Percentiles rank a stretch among this genome's conserved stretches.
Evolutionary conservation across 2,113 vertebrate species (phyloP).

Genomic region (Ovibos moschatus): DNA sequence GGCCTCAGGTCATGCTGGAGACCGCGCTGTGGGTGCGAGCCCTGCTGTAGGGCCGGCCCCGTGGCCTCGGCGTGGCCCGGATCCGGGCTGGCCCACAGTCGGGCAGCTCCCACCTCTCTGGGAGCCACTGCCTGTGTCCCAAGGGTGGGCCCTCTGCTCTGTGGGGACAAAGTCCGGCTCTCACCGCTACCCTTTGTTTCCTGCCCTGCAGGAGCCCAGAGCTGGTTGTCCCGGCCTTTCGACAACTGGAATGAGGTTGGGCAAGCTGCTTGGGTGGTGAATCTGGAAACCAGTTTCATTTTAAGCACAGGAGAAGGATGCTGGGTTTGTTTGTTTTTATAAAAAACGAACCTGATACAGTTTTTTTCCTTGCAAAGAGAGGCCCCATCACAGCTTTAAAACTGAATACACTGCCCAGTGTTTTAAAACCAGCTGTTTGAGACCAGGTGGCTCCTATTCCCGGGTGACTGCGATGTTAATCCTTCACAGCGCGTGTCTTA

Average conservation of each 20-base stretch:
- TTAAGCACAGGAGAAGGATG: background rate
- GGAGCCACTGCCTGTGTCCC: background rate
- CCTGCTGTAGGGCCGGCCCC: background rate
- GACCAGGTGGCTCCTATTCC: background rate
- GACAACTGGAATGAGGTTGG: background rate
- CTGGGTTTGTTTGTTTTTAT: background rate
- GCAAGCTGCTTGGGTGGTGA: background rate
- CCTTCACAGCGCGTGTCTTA: fast-evolving
- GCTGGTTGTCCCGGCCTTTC: background rate
- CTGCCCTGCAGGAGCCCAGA: background rate
- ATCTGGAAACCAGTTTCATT: background rate
- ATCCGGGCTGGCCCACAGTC: background rate
- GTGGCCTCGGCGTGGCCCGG: background rate
- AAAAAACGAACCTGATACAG: background rate
- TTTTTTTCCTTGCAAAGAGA: background rate
- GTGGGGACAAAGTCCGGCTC: background rate
- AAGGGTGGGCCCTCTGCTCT: background rate
- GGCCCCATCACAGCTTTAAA: background rate
- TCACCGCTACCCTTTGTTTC: background rate
- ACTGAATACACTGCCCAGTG: background rate
- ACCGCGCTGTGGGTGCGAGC: fast-evolving
- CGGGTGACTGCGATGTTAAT: fast-evolving
- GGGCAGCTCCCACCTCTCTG: background rate
- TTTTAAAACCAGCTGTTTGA: background rate
- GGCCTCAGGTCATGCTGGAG: no score